Conservation (phyloP, 2,797 vertebrate species). For the Sarcophilus harrisii region DNA sequence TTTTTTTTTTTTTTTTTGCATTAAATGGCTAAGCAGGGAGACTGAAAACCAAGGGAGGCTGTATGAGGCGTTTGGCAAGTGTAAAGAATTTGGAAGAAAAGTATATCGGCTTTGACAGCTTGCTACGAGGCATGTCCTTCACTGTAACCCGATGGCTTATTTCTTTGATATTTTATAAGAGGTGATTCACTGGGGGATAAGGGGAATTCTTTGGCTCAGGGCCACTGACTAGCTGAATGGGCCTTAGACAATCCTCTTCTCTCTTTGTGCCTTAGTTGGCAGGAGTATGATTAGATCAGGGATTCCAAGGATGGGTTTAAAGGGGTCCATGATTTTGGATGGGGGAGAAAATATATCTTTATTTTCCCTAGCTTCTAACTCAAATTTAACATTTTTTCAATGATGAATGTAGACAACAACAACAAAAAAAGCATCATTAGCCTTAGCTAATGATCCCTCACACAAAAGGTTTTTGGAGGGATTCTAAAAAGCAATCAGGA, state of each 20-base stretch:
- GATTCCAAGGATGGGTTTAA: neutral
- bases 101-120: neutral
- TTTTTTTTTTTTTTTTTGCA: neutral
- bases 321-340: neutral
- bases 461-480: neutral
- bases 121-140: neutral
- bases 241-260: neutral
- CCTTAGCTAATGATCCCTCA: neutral
- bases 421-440: neutral
- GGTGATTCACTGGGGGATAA: neutral
- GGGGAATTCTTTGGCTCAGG: neutral
- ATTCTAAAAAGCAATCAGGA: neutral
- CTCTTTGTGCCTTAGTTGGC: neutral
- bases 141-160: neutral
- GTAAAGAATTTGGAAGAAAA: conserved; percentile 1
- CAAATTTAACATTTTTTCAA: neutral
- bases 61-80: neutral
- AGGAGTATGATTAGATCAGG: neutral
- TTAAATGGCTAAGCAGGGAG: neutral
- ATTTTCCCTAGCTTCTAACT: neutral
- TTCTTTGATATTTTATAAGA: neutral
- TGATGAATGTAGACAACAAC: neutral
- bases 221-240: neutral
- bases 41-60: neutral
- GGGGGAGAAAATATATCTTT: neutral